Evolutionary conservation across 2,888 invertebrate genomes (phyloP).

Genomic region (Leptopilina syphax): DNA sequence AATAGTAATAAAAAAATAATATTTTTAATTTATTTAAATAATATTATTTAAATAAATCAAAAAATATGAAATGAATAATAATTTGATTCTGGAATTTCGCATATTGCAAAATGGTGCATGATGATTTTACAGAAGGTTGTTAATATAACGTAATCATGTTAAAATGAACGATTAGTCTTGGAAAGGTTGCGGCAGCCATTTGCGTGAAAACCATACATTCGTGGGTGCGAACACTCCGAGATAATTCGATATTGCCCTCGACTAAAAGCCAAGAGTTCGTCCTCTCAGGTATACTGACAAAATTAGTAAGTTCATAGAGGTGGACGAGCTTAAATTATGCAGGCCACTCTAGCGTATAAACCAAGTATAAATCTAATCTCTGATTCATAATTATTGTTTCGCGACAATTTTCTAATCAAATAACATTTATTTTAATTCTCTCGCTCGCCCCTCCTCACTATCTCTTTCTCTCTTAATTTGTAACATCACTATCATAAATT

Average conservation of each 20-base stretch:
- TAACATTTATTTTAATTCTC: not conserved
- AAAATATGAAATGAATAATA: no score
- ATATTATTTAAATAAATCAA: no score
- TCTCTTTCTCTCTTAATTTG: no score
- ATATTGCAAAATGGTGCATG: not conserved
- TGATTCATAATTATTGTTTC: constrained; percentile 18
- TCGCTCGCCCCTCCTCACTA: no score
- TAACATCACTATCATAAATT: no score
- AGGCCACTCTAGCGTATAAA: not conserved
- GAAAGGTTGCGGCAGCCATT: constrained; percentile 23
- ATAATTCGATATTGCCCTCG: constrained; percentile 53
- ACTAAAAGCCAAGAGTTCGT: constrained; percentile 49
- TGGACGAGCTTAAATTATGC: constrained; percentile 5
- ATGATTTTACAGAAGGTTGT: not conserved
- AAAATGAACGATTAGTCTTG: constrained; percentile 18
- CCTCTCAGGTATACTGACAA: constrained; percentile 22
- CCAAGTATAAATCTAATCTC: not conserved
- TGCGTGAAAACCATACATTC: constrained; percentile 26
- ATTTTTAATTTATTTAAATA: no score
- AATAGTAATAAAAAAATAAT: no score
- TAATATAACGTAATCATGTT: constrained; percentile 9
- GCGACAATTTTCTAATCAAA: not conserved
- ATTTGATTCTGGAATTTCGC: not conserved
- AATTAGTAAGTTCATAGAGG: constrained; percentile 13
- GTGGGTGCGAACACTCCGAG: constrained; percentile 19